Evolutionary conservation across 2,797 vertebrate species (phyloP).

Genomic region (Coracias cyanogaster): DNA sequence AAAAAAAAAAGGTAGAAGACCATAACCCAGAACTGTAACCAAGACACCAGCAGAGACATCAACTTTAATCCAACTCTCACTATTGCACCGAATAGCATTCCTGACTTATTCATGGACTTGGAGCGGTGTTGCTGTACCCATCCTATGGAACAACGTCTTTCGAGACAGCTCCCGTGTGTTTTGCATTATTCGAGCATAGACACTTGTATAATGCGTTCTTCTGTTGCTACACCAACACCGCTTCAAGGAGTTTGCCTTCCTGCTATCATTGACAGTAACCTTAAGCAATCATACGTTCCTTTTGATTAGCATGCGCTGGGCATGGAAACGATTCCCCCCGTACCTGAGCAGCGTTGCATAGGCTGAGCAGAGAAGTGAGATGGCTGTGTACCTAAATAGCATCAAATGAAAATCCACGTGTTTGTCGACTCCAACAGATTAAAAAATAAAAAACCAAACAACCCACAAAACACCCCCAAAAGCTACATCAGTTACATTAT

Average conservation of each 20-base stretch:
- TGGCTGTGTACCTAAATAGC: neutral
- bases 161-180: neutral
- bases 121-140: neutral
- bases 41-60: neutral
- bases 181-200: neutral
- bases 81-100: neutral
- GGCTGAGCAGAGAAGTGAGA: neutral
- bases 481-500: neutral
- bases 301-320: neutral
- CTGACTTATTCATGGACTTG: neutral
- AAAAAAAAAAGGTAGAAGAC: neutral
- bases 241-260: neutral
- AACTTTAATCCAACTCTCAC: neutral
- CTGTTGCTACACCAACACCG: neutral
- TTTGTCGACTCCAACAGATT: neutral
- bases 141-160: neutral
- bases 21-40: neutral
- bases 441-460: neutral
- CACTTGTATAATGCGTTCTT: neutral
- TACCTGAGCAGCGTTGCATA: neutral
- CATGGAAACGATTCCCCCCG: accelerated
- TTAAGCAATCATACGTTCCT: neutral
- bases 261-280: neutral
- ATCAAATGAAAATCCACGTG: neutral
- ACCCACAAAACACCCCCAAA: too few relatives aligned